phyloP scores from a whole-genome alignment of 2,888 invertebrate genomes.

The Patella depressa region DNA sequence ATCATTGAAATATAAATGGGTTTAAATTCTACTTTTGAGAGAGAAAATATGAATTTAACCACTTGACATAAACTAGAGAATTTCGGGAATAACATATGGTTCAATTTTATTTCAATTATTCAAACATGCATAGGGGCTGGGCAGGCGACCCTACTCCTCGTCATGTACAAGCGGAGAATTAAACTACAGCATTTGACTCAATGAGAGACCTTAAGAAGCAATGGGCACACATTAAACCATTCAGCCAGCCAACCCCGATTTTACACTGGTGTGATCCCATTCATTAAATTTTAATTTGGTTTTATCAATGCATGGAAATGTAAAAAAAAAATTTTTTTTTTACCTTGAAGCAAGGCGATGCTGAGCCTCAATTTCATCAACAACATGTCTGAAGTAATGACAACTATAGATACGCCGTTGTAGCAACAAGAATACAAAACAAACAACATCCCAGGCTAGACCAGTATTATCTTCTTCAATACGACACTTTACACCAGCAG shows the following conservation, averaged over 20 bases:
- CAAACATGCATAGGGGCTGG: no score
- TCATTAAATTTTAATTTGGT: not conserved
- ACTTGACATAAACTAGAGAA: no score
- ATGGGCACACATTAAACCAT: no score
- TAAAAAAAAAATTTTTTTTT: not conserved
- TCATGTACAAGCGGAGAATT: no score
- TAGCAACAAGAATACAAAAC: slow-evolving; percentile 92
- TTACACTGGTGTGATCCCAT: no score
- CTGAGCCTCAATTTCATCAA: slow-evolving; percentile 95
- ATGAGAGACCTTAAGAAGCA: no score
- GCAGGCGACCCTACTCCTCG: no score
- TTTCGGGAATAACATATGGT: no score
- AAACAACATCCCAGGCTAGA: slow-evolving; percentile 90
- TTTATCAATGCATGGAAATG: not conserved
- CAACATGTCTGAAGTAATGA: slow-evolving; percentile 96
- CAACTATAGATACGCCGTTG: slow-evolving; percentile 93
- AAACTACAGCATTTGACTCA: no score
- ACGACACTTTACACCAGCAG: slow-evolving; percentile 30
- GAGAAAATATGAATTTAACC: no score
- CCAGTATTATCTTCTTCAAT: slow-evolving; percentile 83
- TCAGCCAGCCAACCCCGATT: no score
- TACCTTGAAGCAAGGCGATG: slow-evolving; percentile 91
- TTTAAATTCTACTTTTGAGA: not conserved
- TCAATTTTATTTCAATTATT: no score
- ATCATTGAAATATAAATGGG: not conserved